These are phyloP conservation scores for Oreohelix idahoensis DNA, from an alignment of 1,140 invertebrate genomes.

Conservation along the genomic window DNA sequence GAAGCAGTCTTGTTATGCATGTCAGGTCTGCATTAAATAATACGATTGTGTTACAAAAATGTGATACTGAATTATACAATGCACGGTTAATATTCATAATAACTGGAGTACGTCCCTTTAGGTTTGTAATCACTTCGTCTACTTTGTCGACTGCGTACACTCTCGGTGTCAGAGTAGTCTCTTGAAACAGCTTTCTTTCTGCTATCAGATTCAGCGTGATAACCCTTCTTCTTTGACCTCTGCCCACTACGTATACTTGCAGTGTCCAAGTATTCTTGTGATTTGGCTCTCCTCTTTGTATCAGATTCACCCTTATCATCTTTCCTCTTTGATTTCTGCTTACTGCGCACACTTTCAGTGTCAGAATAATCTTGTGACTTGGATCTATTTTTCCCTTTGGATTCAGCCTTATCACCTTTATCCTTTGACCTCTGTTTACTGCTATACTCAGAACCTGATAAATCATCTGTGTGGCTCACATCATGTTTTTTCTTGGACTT, in stretches of 20 bases:
- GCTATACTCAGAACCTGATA: constrained; percentile 33
- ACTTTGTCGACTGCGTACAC: constrained; percentile 8
- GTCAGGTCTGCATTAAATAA: too few species aligned
- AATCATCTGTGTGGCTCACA: not conserved
- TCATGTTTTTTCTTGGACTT: not conserved
- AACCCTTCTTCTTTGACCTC: not conserved
- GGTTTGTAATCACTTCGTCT: constrained; percentile 18
- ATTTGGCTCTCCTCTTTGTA: not conserved
- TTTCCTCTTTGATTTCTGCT: not conserved
- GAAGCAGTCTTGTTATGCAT: too few species aligned
- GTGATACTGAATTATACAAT: not conserved
- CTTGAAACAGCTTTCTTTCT: not conserved
- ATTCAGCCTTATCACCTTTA: not conserved
- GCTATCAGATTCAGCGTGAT: not conserved
- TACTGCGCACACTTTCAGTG: constrained; percentile 4
- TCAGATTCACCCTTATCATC: not conserved
- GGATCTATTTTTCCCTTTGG: not conserved
- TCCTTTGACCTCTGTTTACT: not conserved
- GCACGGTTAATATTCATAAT: constrained; percentile 35
- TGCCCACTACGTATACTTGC: not conserved
- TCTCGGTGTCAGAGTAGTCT: constrained; percentile 30
- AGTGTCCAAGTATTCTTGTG: not conserved
- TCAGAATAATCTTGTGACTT: not conserved
- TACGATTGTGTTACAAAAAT: too few species aligned
- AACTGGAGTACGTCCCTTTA: constrained; percentile 36